Evolutionary conservation across 2,113 vertebrate genomes (phyloP).

Genomic region (Archocentrus centrarchus): DNA sequence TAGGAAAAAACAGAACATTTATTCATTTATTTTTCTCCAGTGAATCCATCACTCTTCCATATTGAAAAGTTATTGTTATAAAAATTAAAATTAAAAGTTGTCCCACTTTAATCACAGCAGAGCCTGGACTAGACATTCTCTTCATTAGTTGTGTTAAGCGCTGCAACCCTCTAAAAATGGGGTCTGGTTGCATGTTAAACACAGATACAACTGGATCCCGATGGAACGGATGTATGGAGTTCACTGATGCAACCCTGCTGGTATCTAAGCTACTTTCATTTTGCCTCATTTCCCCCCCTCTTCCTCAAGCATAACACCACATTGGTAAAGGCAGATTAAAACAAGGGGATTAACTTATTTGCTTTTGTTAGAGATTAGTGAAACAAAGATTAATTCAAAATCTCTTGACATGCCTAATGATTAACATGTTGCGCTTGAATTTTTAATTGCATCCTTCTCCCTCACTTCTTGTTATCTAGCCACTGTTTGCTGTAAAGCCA

Average conservation of each 20-base stretch:
- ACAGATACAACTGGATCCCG: no score
- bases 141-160: no score
- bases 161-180: no score
- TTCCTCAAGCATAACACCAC: background rate
- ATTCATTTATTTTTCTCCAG: no score
- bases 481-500: background rate
- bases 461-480: background rate
- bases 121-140: no score
- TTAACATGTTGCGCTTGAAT: background rate
- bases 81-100: no score
- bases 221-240: no score
- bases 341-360: background rate
- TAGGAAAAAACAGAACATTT: no score
- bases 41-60: no score
- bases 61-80: no score
- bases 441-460: background rate
- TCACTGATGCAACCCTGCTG: background rate
- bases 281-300: background rate
- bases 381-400: background rate
- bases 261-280: background rate
- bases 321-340: background rate
- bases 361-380: background rate
- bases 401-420: background rate
- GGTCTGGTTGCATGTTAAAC: no score
- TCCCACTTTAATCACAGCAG: no score